A percentile compares a stretch with the other conserved stretches of the same genome.
phyloP scores from a whole-genome alignment of 2,113 vertebrate species.

The Barnardius zonarius region DNA sequence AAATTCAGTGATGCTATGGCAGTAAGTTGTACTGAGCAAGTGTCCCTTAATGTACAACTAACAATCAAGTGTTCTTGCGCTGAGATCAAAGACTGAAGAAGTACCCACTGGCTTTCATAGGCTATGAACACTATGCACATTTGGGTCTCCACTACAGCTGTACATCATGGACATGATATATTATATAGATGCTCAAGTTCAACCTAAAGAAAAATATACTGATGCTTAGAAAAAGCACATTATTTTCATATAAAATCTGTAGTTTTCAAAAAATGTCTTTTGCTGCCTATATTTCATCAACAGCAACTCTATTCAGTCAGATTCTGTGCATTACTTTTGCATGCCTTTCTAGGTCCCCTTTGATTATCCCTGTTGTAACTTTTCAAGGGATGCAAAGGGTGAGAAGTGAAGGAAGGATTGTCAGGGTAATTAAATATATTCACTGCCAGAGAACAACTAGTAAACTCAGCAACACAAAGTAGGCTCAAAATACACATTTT shows the following conservation, averaged over 20 bases:
- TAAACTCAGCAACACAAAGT: constrained; percentile 13
- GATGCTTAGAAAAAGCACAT: neutral
- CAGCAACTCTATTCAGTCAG: neutral
- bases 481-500: constrained; percentile 19
- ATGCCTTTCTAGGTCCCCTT: neutral
- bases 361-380: neutral
- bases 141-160: neutral
- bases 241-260: neutral
- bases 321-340: neutral
- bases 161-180: neutral
- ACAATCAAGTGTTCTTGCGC: neutral
- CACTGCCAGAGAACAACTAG: constrained; percentile 6
- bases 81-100: neutral
- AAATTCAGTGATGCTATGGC: neutral
- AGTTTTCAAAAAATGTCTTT: neutral
- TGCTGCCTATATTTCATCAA: neutral
- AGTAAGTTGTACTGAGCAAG: neutral
- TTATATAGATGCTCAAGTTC: neutral
- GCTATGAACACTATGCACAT: neutral
- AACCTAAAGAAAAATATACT: neutral
- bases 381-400: neutral
- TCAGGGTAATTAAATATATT: constrained; percentile 36
- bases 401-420: neutral
- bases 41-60: neutral
- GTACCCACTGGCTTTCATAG: neutral